Percentiles rank a stretch among this genome's conserved stretches.
phyloP scores from a whole-genome alignment of 2,888 invertebrate genomes.

The Baronia brevicornis region DNA sequence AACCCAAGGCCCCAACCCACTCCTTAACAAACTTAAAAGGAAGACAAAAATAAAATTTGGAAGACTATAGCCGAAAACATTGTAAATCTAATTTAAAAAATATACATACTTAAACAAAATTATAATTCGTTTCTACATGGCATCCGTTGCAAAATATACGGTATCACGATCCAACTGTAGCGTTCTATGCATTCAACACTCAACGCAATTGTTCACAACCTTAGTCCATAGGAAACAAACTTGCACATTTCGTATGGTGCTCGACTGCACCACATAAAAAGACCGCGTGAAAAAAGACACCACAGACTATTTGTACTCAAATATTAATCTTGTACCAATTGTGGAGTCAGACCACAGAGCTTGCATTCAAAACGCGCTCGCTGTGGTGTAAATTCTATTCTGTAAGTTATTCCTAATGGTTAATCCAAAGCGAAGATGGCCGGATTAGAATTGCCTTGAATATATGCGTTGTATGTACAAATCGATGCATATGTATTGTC shows the following conservation, averaged over 20 bases:
- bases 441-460: too few species aligned
- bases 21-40: conserved; percentile 20
- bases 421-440: too few species aligned
- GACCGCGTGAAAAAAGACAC: too few species aligned
- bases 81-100: conserved; percentile 23
- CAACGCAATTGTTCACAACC: conserved; percentile 18
- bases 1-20: conserved; percentile 14
- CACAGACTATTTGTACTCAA: too few species aligned
- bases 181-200: conserved; percentile 9
- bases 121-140: conserved; percentile 48
- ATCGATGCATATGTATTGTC: too few species aligned
- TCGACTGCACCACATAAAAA: conserved; percentile 23
- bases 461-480: too few species aligned
- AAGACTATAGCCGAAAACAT: conserved; percentile 36
- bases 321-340: too few species aligned
- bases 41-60: conserved; percentile 43
- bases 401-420: too few species aligned
- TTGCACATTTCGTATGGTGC: conserved; percentile 29
- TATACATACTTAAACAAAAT: conserved; percentile 16
- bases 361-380: too few species aligned
- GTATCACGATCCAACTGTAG: conserved; percentile 18
- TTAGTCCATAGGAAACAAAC: conserved; percentile 29
- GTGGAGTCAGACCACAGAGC: too few species aligned
- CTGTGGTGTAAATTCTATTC: too few species aligned
- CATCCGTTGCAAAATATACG: conserved; percentile 32